Evolutionary conservation across 2,797 vertebrate genomes (phyloP), one percentile per base, ranked within the genome.

Genomic region (Channa striata): DNA sequence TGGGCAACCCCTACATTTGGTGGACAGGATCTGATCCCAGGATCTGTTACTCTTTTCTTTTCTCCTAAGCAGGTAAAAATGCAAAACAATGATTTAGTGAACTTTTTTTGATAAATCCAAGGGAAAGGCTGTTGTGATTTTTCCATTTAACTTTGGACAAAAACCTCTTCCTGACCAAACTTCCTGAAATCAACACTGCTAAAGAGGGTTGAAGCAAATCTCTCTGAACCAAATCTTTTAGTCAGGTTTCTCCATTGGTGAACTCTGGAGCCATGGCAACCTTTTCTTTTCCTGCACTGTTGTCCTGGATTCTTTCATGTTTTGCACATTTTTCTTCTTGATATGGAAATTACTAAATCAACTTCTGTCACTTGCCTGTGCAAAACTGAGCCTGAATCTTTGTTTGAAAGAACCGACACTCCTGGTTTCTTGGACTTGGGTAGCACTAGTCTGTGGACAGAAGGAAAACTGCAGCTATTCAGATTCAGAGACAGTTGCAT

Each of bases 1-100:
- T 91, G 95, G 95, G 95, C 94, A 90, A 94, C 94, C 88, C 93
- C 70, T 94, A 91, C 90, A 93, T 89, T 93, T 89, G 92, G 93
- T 93, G 91, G 80, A 93, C 89, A 94, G 93, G 92, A 94, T 90
- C 92, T 94, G 94, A 95, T 94, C 94, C 94, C 93, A 59, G 93
- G 94, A 94, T 93, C 85, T 93, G 92, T 94, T 94, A 92, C 91
- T 69, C 82, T 89, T 90, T 93, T 93, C 87, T 89, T 92, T 93
- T 88, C 92, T 94, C 88, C 88, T 82, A 62, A 91, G 71, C 93
- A 95, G 94, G 94, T 95, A 95, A 94, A 91, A 75, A 39, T 66
- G 43, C 13, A 40, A 47, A 66, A 14, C n/a, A 13, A 40, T 48
- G 46, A 30, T 68, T 73, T 50, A 40, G 2, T 64, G 25, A 21